These are phyloP conservation scores for Tromatobia lineatoria DNA, from an alignment of 2,888 invertebrate genomes.

Conservation along the genomic window DNA sequence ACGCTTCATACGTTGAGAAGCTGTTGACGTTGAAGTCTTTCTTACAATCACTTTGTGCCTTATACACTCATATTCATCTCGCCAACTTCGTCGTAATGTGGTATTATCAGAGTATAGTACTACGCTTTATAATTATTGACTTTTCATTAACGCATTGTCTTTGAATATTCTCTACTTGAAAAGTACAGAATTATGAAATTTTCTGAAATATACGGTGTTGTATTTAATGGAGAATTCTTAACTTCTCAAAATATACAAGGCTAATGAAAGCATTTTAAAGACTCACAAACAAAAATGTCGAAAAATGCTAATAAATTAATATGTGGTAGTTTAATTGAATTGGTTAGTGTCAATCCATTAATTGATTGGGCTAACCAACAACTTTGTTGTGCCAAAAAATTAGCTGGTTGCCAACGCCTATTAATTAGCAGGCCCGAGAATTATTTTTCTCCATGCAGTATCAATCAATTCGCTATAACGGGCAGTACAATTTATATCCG, in stretches of 20 bases:
- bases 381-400: too few relatives aligned
- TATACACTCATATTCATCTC: background rate
- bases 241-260: background rate
- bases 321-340: too few relatives aligned
- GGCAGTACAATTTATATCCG: background rate
- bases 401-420: too few relatives aligned
- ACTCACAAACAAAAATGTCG: background rate
- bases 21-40: conserved; percentile 35
- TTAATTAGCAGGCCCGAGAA: too few relatives aligned
- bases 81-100: background rate
- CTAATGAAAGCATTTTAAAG: background rate
- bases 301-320: background rate
- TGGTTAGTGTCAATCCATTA: too few relatives aligned
- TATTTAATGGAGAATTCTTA: too few relatives aligned
- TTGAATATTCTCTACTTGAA: background rate
- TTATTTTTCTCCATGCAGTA: too few relatives aligned
- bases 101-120: background rate
- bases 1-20: conserved; percentile 33
- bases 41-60: conserved; percentile 6
- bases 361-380: too few relatives aligned
- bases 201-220: too few relatives aligned
- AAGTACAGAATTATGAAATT: background rate
- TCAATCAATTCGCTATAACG: too few relatives aligned
- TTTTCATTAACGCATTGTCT: background rate
- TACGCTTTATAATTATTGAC: background rate